Conservation (phyloP, 2,113 vertebrate species). For the Rhinopithecus roxellana region DNA sequence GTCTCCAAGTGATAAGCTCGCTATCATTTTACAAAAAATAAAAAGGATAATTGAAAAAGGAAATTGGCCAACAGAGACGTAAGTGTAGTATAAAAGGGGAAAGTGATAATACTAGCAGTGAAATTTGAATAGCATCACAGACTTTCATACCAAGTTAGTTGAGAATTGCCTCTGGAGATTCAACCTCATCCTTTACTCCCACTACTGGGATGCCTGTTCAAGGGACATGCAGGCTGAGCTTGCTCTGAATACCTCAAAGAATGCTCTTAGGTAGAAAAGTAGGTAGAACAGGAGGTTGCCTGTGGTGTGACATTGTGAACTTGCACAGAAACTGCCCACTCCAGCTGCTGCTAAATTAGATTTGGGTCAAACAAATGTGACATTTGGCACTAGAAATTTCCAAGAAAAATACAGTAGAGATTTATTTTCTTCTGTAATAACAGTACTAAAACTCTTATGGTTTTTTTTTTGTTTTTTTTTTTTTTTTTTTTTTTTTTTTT, state of each 20-base stretch:
- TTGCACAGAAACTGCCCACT: background rate
- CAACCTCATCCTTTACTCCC: background rate
- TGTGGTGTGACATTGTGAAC: background rate
- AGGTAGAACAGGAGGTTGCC: background rate
- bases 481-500: background rate
- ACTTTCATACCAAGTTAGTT: background rate
- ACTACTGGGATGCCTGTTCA: background rate
- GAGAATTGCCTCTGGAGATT: background rate
- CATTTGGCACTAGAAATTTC: background rate
- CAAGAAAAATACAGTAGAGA: background rate
- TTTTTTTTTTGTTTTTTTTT: no score
- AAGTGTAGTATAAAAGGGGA: background rate
- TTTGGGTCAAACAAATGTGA: background rate
- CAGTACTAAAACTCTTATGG: background rate
- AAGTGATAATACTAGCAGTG: background rate
- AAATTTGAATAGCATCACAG: background rate
- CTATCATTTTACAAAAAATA: background rate
- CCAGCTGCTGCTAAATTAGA: background rate
- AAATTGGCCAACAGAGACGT: background rate
- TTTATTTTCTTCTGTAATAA: background rate
- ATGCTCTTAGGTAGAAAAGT: background rate
- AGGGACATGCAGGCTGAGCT: background rate
- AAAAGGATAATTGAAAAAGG: background rate
- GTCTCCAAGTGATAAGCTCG: background rate
- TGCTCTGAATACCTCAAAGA: background rate